Evolutionary conservation across 1,140 invertebrate species (phyloP), one percentile per base, ranked within the genome.

Genomic region (Cyclina sinensis): DNA sequence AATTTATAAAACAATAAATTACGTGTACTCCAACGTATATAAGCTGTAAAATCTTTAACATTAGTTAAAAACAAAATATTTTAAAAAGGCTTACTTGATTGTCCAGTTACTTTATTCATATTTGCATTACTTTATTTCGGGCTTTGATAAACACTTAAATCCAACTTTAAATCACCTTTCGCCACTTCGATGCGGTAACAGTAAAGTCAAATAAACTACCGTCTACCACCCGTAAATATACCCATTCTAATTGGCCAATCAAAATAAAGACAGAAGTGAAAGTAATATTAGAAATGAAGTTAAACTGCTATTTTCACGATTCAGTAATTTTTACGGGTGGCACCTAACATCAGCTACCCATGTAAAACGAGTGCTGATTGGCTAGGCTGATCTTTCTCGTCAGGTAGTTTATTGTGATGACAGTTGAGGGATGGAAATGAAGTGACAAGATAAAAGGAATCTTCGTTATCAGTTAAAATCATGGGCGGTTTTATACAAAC

Each of bases 91-190:
- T 87, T 87, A 87, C 85, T 87, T 80, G 85, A 87, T 70, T 87
- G 85, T 80, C 85, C 85, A 4, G 37, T 24, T 5, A 87, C 85
- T 87, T 87, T 87, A 80, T 87, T 87, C 85, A 87, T 87, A 4
- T 59, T 87, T 87, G 48, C 85, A 70, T 65, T 57, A 70, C 32
- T 37, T 24, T 54, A 62, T 43, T 70, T 68, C 46, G n/a, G 30
- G 65, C 73, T 65, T 74, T 86, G 46, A 62, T 70, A 87, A 43
- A 79, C 74, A 87, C 54, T 79, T 80, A 68, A 65, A 79, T 87
- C 85, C 85, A 70, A 62, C 85, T 87, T 68, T 46, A 62, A 68
- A 59, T 48, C 59, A 87, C 59, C 85, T 87, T 65, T 65, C 59
- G 43, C 24, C 39, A 39, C 32, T 30, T 46, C 21, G 30, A 54